Percentiles rank a stretch among this genome's conserved stretches.
These are phyloP conservation scores for Atlantisia rogersi DNA, from an alignment of 2,113 vertebrate species.

Conservation along the genomic window DNA sequence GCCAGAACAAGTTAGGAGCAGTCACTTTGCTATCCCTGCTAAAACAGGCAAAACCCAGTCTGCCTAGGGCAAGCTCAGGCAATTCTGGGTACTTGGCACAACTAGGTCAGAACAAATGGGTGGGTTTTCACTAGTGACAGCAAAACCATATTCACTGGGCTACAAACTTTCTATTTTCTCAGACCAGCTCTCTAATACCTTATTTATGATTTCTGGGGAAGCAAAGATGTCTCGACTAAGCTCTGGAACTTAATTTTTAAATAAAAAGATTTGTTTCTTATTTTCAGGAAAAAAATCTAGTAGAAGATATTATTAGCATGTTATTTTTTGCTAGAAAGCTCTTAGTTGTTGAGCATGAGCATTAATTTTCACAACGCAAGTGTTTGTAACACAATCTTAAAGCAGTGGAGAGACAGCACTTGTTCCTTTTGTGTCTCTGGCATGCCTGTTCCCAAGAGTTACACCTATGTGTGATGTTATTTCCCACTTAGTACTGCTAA, in stretches of 20 bases:
- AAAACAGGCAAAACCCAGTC: not conserved
- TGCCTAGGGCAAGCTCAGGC: not conserved
- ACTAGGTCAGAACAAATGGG: too few species aligned
- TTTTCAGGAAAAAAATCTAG: not conserved
- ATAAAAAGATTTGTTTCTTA: not conserved
- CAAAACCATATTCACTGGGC: not conserved
- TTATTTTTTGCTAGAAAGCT: not conserved
- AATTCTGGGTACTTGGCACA: not conserved
- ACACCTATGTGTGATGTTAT: not conserved
- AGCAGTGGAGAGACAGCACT: not conserved
- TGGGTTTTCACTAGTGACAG: not conserved
- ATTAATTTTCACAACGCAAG: not conserved
- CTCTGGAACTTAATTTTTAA: not conserved
- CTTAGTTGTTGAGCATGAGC: not conserved
- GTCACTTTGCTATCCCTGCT: not conserved
- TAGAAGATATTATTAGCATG: not conserved
- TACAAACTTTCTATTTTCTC: not conserved
- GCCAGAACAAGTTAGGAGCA: not conserved
- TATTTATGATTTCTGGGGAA: not conserved
- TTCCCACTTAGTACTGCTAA: not conserved
- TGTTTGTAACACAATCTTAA: not conserved
- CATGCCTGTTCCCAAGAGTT: not conserved
- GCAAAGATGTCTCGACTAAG: not conserved
- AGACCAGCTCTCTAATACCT: not conserved
- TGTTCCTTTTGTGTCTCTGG: not conserved